Evolutionary conservation across 1,140 invertebrate genomes (phyloP).

Genomic region (Drosophila santomea): DNA sequence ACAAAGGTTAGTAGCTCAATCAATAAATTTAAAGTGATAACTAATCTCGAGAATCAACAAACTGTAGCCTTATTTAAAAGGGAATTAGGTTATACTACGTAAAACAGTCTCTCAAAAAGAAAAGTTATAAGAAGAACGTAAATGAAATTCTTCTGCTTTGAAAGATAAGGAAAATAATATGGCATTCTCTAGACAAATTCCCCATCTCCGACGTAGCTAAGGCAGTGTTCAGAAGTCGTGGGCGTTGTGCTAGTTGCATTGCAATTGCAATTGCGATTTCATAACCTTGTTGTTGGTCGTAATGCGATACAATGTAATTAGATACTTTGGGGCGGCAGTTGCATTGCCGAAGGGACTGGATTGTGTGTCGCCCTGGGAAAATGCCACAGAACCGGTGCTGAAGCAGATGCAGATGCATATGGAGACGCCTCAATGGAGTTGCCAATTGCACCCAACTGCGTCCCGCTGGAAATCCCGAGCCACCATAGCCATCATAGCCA

Average conservation of each 20-base stretch:
- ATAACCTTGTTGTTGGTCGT: slow-evolving; percentile 35
- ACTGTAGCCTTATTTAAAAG: too few relatives aligned
- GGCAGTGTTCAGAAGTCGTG: slow-evolving; percentile 44
- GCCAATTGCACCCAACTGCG: slow-evolving; percentile 41
- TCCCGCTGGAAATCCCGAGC: too few relatives aligned
- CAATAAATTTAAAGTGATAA: too few relatives aligned
- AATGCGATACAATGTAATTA: slow-evolving; percentile 72
- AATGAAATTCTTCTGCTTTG: not conserved
- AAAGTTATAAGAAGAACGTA: not conserved
- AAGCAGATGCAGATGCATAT: slow-evolving; percentile 21
- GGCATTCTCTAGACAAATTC: not conserved
- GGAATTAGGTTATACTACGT: too few relatives aligned
- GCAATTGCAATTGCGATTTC: slow-evolving; percentile 32
- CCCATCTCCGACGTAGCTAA: not conserved
- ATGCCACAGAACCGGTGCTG: slow-evolving; percentile 23
- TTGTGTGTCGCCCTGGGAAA: slow-evolving; percentile 58
- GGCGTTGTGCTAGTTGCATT: slow-evolving; percentile 42
- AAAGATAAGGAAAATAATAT: not conserved
- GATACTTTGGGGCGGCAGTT: slow-evolving; percentile 52
- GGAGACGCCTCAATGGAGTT: slow-evolving; percentile 64
- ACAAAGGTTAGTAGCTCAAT: too few relatives aligned
- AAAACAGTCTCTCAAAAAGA: not conserved
- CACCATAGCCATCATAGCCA: slow-evolving; percentile 1
- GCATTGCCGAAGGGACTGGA: slow-evolving; percentile 36
- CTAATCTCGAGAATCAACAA: too few relatives aligned